Evolutionary conservation across 1,140 invertebrate species (phyloP), one percentile per base, ranked within the genome.

Genomic region (Cotesia chilonis): DNA sequence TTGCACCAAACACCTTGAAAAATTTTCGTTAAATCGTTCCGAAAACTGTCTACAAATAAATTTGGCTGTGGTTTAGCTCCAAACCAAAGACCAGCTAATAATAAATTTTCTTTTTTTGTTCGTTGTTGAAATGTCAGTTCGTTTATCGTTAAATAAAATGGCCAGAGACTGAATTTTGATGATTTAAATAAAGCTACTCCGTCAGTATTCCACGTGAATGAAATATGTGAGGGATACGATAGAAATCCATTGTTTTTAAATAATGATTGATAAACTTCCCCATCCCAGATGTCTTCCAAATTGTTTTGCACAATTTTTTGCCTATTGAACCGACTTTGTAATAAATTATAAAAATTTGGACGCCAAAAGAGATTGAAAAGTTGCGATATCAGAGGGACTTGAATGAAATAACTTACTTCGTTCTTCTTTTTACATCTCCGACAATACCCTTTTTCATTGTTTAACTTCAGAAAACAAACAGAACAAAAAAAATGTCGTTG

Each of bases 251-350:
- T n/a, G n/a, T 52, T 52, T 9, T 9, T 10, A 52, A 9, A 10
- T 1, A 52, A 52, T 10, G 51, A 52, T 3, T 52, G n/a, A 51
- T 69, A 69, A 2, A 69, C 28, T 9, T 5, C 20, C 28, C 4
- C 75, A 78, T 66, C 79, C 81, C 75, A 71, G 82, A 70, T 36
- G 76, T 54, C 67, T 70, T 72, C 79, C 76, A 66, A 37, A 59
- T 59, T 59, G 6, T n/a, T n/a, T n/a, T 5, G 14, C 5, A 3
- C 6, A 4, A 20, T 4, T 61, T 61, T 61, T 36, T 7, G 35
- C n/a, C 59, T 28, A 35, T 28, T 61, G 17, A 61, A 61, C 10
- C 59, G n/a, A 14, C 4, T 7, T 35, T 61, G 17, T 7, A 61
- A 28, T 4, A 0, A 7, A 61, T 61, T n/a, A 61, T 61, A 61